These are phyloP conservation scores for Nemurella pictetii DNA, from an alignment of 2,888 invertebrate genomes.

Conservation along the genomic window DNA sequence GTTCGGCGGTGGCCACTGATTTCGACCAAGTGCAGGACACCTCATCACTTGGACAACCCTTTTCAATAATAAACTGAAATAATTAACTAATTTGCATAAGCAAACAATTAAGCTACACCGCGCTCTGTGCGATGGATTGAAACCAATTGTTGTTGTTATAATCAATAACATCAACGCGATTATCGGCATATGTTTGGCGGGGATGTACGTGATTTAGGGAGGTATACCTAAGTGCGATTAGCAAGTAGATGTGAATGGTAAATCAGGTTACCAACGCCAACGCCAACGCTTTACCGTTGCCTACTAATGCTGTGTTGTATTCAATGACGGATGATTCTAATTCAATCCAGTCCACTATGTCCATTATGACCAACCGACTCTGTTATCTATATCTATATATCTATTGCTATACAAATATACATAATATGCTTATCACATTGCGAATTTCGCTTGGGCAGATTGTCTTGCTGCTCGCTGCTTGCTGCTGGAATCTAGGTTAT, in stretches of 20 bases:
- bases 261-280: background rate
- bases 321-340: background rate
- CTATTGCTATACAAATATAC: background rate
- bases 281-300: no score
- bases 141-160: background rate
- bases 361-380: no score
- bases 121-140: no score
- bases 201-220: background rate
- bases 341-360: background rate
- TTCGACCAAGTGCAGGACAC: background rate
- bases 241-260: background rate
- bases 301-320: no score
- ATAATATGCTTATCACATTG: no score
- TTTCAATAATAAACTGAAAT: background rate
- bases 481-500: no score
- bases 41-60: background rate
- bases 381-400: no score
- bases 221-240: background rate
- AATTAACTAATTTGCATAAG: constrained; percentile 9
- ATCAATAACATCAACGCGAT: background rate
- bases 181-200: background rate
- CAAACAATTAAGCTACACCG: background rate
- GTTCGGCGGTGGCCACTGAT: background rate
- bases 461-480: no score
- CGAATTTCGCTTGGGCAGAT: no score